Percentiles rank a stretch among this genome's conserved stretches.
Evolutionary conservation across 2,888 invertebrate genomes (phyloP).

Genomic region (Macropis europaea): DNA sequence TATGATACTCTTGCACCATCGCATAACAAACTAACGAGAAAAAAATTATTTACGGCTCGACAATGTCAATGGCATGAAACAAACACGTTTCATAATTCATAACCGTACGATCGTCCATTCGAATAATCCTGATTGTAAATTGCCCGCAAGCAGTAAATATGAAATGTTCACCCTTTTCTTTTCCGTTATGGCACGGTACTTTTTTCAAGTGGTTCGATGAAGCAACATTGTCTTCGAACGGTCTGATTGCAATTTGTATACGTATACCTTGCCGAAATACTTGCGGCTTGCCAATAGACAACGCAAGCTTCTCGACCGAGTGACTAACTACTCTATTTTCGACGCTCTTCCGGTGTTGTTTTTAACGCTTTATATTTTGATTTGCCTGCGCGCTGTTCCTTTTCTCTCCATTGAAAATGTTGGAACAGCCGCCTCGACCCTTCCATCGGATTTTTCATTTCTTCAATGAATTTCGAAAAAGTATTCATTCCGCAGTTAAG

Average conservation of each 20-base stretch:
- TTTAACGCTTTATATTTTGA: constrained; percentile 47
- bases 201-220: not conserved
- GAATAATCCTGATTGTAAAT: too few relatives aligned
- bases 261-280: constrained; percentile 51
- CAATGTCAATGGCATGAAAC: not conserved
- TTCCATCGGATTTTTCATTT: too few relatives aligned
- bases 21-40: not conserved
- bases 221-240: constrained; percentile 21
- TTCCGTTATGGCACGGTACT: not conserved
- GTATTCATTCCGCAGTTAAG: too few relatives aligned
- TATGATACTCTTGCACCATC: not conserved
- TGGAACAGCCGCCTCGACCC: not conserved
- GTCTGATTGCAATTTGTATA: constrained; percentile 33
- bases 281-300: constrained; percentile 41
- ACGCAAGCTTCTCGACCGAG: constrained; percentile 13
- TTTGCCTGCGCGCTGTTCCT: constrained; percentile 18
- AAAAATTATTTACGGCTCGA: not conserved
- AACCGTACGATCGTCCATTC: not conserved
- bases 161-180: not conserved
- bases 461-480: too few relatives aligned
- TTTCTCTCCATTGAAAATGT: not conserved
- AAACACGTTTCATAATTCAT: constrained; percentile 16
- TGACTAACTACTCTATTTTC: constrained; percentile 50
- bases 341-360: constrained; percentile 48
- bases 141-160: not conserved